Percentiles rank a stretch among this genome's conserved stretches.
Evolutionary conservation across 2,888 invertebrate species (phyloP).

Genomic region (Calliscelio sp.): DNA sequence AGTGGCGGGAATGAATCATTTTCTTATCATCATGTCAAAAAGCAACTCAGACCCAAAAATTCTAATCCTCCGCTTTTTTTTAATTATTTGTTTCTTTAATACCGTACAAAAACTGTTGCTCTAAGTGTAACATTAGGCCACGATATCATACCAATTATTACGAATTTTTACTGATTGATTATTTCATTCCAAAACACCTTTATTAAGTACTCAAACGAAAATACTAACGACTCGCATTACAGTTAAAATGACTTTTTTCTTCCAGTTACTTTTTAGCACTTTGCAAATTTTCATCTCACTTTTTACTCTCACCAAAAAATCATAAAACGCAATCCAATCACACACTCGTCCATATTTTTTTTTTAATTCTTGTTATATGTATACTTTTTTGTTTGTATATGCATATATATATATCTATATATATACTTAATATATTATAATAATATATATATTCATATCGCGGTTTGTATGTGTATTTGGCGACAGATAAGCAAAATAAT

Average conservation of each 20-base stretch:
- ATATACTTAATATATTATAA: constrained; percentile 34
- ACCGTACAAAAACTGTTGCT: not conserved
- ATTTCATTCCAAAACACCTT: not conserved
- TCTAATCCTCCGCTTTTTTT: too few species aligned
- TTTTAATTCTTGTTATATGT: constrained; percentile 22
- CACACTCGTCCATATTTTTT: constrained; percentile 78
- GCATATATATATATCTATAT: constrained; percentile 36
- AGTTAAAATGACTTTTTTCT: constrained; percentile 28
- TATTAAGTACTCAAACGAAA: constrained; percentile 45
- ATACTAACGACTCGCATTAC: constrained; percentile 40
- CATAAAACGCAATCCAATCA: constrained; percentile 78
- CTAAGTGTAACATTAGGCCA: constrained; percentile 35
- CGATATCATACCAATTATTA: constrained; percentile 23
- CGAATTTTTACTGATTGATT: too few species aligned
- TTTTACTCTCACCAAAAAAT: too few species aligned
- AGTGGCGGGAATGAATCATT: too few species aligned
- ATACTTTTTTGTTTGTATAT: constrained; percentile 36
- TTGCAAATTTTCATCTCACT: too few species aligned
- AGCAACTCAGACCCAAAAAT: too few species aligned
- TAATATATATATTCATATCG: constrained; percentile 46
- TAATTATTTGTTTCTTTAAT: too few species aligned
- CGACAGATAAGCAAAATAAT: constrained; percentile 79
- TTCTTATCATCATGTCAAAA: too few species aligned
- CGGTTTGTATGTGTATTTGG: constrained; percentile 72
- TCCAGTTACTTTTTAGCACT: constrained; percentile 36